Evolutionary conservation across 2,888 invertebrate genomes (phyloP), one percentile per base, ranked within the genome.

Genomic region (Cephus rjabovi): DNA sequence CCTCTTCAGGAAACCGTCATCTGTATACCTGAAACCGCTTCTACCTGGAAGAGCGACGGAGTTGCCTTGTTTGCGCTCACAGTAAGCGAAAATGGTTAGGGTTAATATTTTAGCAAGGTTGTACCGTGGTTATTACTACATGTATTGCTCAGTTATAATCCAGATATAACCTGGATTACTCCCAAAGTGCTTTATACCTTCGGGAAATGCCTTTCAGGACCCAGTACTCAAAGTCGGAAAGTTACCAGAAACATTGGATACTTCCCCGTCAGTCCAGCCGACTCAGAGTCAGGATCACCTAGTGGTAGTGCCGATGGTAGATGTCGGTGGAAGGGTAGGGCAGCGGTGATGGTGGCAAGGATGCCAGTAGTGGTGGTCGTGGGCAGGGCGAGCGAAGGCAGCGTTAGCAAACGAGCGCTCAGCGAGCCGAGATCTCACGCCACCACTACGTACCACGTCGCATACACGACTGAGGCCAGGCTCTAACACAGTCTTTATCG

Each of bases 351-450:
- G 71, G 70, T 35, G 75, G 33, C 40, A 75, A 33, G 34, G 73
- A 30, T 33, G 73, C 74, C 35, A 15, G 56, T 34, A 34, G 76
- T 76, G 69, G 31, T 76, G 69, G 76, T 76, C 69, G 34, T 34
- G 33, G 69, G 69, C 76, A 68, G 76, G 33, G 31, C n/a, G 69
- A 34, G 40, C 12, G 81, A 78, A 78, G 79, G 56, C 56, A 56
- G 56, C 56, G 56, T 56, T 23, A 56, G 56, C 56, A 56, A 56
- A 56, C 56, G 56, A 56, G 56, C 56, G 23, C 15, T 56, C 56
- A 23, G 56, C 56, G 56, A 56, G 23, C 23, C 81, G 83, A 84
- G 80, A 83, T 84, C 81, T 80, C 81, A 77, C 83, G 75, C 81
- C 71, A 71, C 71, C 71, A 71, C 71, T n/a, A 56, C 75, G 81